Evolutionary conservation across 2,888 invertebrate genomes (phyloP).

Genomic region (Epsilonema sp.): DNA sequence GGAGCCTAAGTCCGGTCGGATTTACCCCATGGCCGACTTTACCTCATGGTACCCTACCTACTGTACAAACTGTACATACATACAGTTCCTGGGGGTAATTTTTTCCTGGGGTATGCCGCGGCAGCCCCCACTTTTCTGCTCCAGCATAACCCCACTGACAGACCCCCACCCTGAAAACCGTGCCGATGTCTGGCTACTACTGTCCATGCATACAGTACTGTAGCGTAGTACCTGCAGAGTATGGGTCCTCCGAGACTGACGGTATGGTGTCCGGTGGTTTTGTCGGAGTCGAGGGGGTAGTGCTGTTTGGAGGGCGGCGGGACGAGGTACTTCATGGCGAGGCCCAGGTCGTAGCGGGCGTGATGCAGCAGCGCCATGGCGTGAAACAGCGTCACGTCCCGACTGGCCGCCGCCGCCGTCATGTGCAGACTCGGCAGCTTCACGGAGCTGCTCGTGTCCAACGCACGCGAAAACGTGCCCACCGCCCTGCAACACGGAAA

Average conservation of each 20-base stretch:
- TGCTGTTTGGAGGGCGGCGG: conserved; percentile 32
- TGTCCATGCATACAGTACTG: no score
- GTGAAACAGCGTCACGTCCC: conserved; percentile 96
- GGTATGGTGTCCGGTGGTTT: conserved; percentile 21
- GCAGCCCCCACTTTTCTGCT: no score
- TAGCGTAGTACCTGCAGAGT: conserved; percentile 17
- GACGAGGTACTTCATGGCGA: conserved; percentile 30
- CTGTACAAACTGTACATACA: no score
- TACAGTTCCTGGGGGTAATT: no score
- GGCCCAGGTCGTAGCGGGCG: conserved; percentile 70
- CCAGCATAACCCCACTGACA: no score
- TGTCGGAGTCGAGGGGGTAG: conserved; percentile 25
- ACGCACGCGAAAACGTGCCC: conserved; percentile 91
- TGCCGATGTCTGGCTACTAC: no score
- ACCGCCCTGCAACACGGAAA: conserved; percentile 44
- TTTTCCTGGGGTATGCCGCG: no score
- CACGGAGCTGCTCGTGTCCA: conserved; percentile 92
- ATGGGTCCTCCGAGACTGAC: conserved; percentile 25
- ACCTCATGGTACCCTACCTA: no score
- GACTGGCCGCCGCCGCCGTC: conserved; percentile 95
- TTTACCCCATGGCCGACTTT: no score
- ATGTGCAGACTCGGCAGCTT: conserved; percentile 95
- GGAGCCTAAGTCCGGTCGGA: no score
- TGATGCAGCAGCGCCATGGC: conserved; percentile 92
- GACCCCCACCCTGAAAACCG: no score